Percentiles rank a stretch among this genome's conserved stretches.
These are phyloP conservation scores for Chaetodon auriga DNA, from an alignment of 2,113 vertebrate genomes.

Conservation along the genomic window DNA sequence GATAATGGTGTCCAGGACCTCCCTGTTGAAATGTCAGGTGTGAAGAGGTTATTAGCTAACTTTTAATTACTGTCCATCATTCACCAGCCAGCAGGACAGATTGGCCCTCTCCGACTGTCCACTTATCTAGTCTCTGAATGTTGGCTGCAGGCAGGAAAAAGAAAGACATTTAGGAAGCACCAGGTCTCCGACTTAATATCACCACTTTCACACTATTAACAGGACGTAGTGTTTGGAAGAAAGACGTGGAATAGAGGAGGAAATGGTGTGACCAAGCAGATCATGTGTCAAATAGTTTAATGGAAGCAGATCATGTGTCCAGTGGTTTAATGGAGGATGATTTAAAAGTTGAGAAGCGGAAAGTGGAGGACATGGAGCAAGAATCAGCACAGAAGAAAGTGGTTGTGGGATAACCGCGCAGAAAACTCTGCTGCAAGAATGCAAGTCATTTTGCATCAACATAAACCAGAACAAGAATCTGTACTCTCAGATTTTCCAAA, in stretches of 20 bases:
- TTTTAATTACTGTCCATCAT: slow-evolving; percentile 99
- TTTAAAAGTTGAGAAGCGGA: slow-evolving; percentile 37
- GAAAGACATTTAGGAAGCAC: slow-evolving; percentile 67
- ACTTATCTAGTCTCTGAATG: slow-evolving; percentile 74
- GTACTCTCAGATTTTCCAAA: slow-evolving; percentile 36
- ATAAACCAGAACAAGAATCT: not conserved
- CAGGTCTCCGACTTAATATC: slow-evolving; percentile 71
- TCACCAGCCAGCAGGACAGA: slow-evolving; percentile 84
- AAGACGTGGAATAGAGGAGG: slow-evolving; percentile 33
- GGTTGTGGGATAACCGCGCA: not conserved
- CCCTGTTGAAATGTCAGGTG: slow-evolving; percentile 97
- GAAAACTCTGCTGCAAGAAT: not conserved
- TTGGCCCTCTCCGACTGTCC: slow-evolving; percentile 72
- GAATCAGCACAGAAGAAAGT: slow-evolving; percentile 3
- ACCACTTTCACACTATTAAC: slow-evolving; percentile 75
- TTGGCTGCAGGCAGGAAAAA: slow-evolving; percentile 63
- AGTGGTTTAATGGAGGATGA: slow-evolving; percentile 50
- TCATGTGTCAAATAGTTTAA: slow-evolving; percentile 68
- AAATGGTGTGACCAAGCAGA: slow-evolving; percentile 46
- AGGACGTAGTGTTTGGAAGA: slow-evolving; percentile 46
- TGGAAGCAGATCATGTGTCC: slow-evolving; percentile 62
- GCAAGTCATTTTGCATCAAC: slow-evolving; percentile 24
- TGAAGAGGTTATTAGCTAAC: slow-evolving; percentile 96
- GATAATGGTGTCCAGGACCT: slow-evolving; percentile 93
- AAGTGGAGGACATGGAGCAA: not conserved